phyloP scores from a whole-genome alignment of 2,113 vertebrate genomes.

The Nymphicus hollandicus region DNA sequence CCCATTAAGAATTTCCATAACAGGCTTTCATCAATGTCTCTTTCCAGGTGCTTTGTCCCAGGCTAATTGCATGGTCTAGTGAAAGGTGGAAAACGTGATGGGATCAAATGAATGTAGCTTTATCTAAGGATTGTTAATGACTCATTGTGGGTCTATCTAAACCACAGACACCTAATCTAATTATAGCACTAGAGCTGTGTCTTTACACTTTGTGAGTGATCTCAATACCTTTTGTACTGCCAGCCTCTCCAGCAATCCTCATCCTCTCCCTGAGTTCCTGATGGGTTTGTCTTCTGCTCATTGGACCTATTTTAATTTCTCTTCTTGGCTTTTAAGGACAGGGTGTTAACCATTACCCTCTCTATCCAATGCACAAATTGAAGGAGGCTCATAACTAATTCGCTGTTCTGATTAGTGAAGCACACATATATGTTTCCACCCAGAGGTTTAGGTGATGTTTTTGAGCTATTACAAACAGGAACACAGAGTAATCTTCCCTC shows the following conservation, averaged over 20 bases:
- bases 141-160: neutral
- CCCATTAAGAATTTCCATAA: slow-evolving; percentile 5
- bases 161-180: neutral
- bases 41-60: neutral
- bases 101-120: neutral
- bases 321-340: neutral
- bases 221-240: neutral
- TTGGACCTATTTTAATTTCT: neutral
- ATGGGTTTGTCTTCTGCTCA: neutral
- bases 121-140: neutral
- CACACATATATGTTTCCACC: neutral
- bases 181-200: neutral
- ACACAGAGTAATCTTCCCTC: neutral
- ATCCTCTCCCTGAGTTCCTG: neutral
- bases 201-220: neutral
- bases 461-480: neutral
- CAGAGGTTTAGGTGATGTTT: neutral
- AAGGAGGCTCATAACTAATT: neutral
- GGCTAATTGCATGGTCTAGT: neutral
- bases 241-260: neutral
- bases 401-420: neutral
- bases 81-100: neutral
- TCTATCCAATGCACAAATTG: neutral
- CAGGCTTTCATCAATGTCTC: neutral
- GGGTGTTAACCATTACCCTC: neutral